phyloP scores from a whole-genome alignment of 2,797 vertebrate genomes.

The Acanthurus lineatus region DNA sequence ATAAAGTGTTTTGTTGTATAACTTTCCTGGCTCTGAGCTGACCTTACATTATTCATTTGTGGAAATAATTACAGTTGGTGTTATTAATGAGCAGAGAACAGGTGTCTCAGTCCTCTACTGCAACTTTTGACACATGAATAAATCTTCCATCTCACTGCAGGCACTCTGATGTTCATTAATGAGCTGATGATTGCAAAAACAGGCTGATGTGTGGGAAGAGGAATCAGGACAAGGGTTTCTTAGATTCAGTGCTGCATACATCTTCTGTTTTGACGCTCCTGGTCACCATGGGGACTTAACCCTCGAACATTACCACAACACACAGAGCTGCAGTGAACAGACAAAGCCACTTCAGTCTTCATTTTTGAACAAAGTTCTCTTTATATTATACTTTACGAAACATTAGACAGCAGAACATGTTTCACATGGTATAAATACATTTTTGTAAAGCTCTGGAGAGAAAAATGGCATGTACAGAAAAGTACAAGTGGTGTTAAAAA shows the following conservation, averaged over 20 bases:
- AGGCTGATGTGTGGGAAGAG: constrained; percentile 21
- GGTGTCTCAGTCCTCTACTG: constrained; percentile 26
- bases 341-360: neutral
- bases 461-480: constrained; percentile 18
- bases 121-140: constrained; percentile 29
- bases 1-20: constrained; percentile 69
- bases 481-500: neutral
- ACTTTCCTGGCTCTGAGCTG: constrained; percentile 19
- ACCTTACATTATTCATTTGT: constrained; percentile 24
- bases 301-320: neutral
- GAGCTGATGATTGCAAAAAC: constrained; percentile 43
- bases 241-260: neutral
- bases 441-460: constrained; percentile 32
- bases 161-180: constrained; percentile 24
- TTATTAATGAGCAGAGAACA: constrained; percentile 47
- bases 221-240: constrained; percentile 9
- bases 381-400: constrained; percentile 31
- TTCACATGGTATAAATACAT: constrained; percentile 46
- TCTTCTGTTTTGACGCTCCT: neutral
- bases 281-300: constrained; percentile 13
- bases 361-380: constrained; percentile 32
- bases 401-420: constrained; percentile 36
- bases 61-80: constrained; percentile 37
- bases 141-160: constrained; percentile 34
- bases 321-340: neutral